phyloP scores from a whole-genome alignment of 92 coral and sea anemone genomes.

The Actinernus sp. region DNA sequence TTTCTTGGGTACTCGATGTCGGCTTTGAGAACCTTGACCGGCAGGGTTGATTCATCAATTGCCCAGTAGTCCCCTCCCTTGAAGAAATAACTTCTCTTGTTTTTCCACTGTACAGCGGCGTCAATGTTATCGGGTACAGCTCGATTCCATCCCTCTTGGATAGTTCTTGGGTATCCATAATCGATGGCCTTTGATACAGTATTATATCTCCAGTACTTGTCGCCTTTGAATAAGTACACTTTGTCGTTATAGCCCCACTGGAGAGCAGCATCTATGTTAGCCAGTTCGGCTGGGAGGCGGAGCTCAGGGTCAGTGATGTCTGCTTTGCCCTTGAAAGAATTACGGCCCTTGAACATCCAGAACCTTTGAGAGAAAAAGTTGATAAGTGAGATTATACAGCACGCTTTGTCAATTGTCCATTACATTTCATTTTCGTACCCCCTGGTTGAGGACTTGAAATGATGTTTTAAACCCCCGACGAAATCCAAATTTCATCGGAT shows the following conservation, averaged over 20 bases:
- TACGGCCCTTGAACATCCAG: conserved; percentile 40
- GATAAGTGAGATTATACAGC: too few species aligned
- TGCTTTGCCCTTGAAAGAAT: not conserved
- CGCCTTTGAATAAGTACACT: conserved; percentile 71
- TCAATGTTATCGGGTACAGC: conserved; percentile 63
- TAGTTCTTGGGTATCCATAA: conserved; percentile 57
- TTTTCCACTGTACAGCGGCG: conserved; percentile 88
- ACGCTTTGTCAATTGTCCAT: too few species aligned
- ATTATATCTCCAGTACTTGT: conserved; percentile 77
- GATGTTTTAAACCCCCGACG: too few species aligned
- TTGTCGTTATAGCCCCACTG: conserved; percentile 73
- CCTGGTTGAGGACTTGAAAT: too few species aligned
- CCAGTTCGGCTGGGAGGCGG: conserved; percentile 46
- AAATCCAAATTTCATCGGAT: too few species aligned
- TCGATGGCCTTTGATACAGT: conserved; percentile 18
- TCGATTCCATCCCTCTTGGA: conserved; percentile 65
- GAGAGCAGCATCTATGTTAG: conserved; percentile 77
- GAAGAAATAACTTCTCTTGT: conserved; percentile 84
- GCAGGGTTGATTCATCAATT: conserved; percentile 50
- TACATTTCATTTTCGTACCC: too few species aligned
- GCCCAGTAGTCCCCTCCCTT: conserved; percentile 77
- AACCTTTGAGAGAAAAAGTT: conserved; percentile 17
- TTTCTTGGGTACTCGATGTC: conserved; percentile 55
- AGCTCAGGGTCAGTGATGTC: conserved; percentile 39
- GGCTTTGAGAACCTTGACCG: conserved; percentile 10